A percentile compares a stretch with the other conserved stretches of the same genome.
phyloP scores from a whole-genome alignment of 2,888 invertebrate species.

The Endotricha flammealis region DNA sequence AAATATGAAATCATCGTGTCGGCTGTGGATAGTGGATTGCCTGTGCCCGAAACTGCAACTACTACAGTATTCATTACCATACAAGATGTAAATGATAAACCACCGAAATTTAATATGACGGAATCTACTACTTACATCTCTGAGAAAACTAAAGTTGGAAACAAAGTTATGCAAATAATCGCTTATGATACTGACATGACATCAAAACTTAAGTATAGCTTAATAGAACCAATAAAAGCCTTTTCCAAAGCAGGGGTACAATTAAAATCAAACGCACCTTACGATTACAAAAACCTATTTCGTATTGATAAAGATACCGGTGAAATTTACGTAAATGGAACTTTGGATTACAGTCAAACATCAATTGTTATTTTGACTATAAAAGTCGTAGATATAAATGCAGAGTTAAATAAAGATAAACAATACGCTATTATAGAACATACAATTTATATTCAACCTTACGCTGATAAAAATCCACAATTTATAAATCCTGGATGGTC shows the following conservation, averaged over 20 bases:
- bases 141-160: constrained; percentile 81
- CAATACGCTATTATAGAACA: constrained; percentile 84
- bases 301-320: constrained; percentile 84
- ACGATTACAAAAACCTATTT: constrained; percentile 82
- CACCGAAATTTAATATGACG: constrained; percentile 84
- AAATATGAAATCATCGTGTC: constrained; percentile 84
- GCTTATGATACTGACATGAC: constrained; percentile 86
- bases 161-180: constrained; percentile 79
- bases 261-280: constrained; percentile 78
- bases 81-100: constrained; percentile 88
- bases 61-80: constrained; percentile 85
- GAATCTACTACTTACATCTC: constrained; percentile 84
- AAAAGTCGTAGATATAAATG: constrained; percentile 84
- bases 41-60: constrained; percentile 87
- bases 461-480: constrained; percentile 86
- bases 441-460: constrained; percentile 87
- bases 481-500: constrained; percentile 86
- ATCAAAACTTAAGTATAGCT: constrained; percentile 82
- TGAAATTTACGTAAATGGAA: constrained; percentile 81
- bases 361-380: constrained; percentile 86
- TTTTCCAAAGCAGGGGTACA: constrained; percentile 86
- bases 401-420: constrained; percentile 79
- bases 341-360: constrained; percentile 84
- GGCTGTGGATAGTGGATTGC: constrained; percentile 85
- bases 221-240: constrained; percentile 83